Conservation (phyloP, 2,797 vertebrate genomes). For the Synanceia verrucosa region DNA sequence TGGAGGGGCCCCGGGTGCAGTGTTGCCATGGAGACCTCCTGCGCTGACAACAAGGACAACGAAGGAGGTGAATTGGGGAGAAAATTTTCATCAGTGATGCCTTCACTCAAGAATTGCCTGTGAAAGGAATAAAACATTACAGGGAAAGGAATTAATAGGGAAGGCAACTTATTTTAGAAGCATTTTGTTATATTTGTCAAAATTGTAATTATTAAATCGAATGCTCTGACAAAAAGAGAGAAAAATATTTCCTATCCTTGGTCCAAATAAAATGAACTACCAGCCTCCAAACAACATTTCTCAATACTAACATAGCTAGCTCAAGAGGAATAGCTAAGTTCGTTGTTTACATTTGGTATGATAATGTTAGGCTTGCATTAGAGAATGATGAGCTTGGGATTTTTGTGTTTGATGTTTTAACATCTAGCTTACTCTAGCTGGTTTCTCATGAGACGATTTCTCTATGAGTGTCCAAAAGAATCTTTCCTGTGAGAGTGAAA, state of each 20-base stretch:
- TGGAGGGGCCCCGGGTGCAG: conserved; percentile 98
- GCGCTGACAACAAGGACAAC: conserved; percentile 98
- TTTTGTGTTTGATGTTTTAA: neutral
- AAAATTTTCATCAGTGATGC: neutral
- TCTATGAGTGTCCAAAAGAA: conserved; percentile 27
- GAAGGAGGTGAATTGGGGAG: conserved; percentile 91
- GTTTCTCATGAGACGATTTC: conserved; percentile 20
- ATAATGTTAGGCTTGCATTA: too few relatives aligned
- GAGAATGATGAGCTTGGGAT: neutral
- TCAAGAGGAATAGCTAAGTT: neutral
- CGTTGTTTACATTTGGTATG: too few relatives aligned
- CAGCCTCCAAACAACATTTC: neutral
- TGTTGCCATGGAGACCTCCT: conserved; percentile 98
- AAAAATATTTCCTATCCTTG: neutral
- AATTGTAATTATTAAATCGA: neutral
- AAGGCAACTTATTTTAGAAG: neutral
- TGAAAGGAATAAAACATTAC: conserved; percentile 10
- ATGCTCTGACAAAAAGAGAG: neutral
- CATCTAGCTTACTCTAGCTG: neutral
- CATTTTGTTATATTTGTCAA: neutral
- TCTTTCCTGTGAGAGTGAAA: conserved; percentile 14
- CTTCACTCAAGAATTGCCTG: neutral
- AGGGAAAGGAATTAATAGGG: conserved; percentile 10
- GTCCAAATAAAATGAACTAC: too few relatives aligned
- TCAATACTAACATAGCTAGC: neutral